Percentiles rank a stretch among this genome's conserved stretches.
Conservation (phyloP, 2,888 invertebrate species). For the Parelbella ahira region DNA sequence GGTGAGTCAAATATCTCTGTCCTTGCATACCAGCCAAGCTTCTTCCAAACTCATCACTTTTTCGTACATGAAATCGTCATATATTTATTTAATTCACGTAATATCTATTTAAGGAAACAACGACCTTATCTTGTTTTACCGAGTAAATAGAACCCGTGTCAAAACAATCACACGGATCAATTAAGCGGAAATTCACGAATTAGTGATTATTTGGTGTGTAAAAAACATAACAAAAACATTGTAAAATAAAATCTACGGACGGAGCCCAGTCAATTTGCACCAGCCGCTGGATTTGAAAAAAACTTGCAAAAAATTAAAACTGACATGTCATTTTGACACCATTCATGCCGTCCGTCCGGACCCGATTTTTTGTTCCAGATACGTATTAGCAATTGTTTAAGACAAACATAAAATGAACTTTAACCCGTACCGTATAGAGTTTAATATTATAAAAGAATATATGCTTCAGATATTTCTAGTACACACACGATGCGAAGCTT, state of each 20-base stretch:
- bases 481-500: constrained; percentile 37
- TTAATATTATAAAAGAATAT: constrained; percentile 22
- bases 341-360: constrained; percentile 69
- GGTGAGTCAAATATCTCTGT: no score
- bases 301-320: constrained; percentile 62
- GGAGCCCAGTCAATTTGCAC: constrained; percentile 9
- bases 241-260: constrained; percentile 1
- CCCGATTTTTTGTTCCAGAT: constrained; percentile 39
- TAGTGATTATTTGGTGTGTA: neutral
- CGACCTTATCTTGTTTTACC: no score
- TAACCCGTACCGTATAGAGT: constrained; percentile 34
- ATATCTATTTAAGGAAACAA: no score
- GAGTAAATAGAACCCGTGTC: no score
- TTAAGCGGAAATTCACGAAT: neutral
- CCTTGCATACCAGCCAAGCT: no score
- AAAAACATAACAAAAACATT: neutral
- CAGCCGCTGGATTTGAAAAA: constrained; percentile 30
- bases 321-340: constrained; percentile 76
- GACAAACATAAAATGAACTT: constrained; percentile 23
- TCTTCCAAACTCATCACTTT: no score
- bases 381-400: constrained; percentile 10
- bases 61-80: no score
- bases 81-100: no score
- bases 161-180: neutral
- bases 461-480: constrained; percentile 26